These are phyloP conservation scores for Arctopsyche grandis DNA, from an alignment of 1,140 invertebrate genomes.

Conservation along the genomic window DNA sequence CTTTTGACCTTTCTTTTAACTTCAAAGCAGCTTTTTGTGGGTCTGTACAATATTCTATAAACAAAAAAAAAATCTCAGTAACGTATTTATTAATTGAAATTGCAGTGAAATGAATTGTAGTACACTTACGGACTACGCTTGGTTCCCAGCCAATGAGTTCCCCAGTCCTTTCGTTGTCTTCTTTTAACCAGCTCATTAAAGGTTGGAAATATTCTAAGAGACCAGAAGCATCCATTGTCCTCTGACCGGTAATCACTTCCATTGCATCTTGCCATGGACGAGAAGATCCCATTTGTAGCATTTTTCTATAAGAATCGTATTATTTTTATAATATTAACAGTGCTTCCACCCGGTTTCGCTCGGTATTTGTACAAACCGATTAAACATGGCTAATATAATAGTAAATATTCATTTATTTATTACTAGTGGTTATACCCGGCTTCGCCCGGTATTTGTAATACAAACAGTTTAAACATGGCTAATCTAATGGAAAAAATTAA, in stretches of 20 bases:
- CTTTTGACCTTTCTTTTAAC: slow-evolving; percentile 26
- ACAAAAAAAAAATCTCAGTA: not conserved
- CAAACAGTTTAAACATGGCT: no score
- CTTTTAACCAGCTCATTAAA: slow-evolving; percentile 79
- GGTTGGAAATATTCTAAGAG: slow-evolving; percentile 83
- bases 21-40: slow-evolving; percentile 57
- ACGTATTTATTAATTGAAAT: not conserved
- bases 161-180: slow-evolving; percentile 77
- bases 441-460: no score
- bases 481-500: no score
- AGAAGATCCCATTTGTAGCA: slow-evolving; percentile 83
- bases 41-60: slow-evolving; percentile 60
- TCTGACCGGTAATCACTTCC: slow-evolving; percentile 80
- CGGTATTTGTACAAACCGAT: not conserved
- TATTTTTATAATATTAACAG: not conserved
- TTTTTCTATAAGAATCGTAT: slow-evolving; percentile 66
- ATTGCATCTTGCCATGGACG: slow-evolving; percentile 86
- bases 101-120: not conserved
- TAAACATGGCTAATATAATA: no score
- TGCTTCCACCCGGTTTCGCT: no score
- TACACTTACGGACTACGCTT: slow-evolving; percentile 61
- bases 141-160: slow-evolving; percentile 82
- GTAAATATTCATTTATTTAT: no score
- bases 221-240: slow-evolving; percentile 77
- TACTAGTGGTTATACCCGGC: no score